Conservation (phyloP, 2,113 vertebrate species). For the Amia ocellicauda region DNA sequence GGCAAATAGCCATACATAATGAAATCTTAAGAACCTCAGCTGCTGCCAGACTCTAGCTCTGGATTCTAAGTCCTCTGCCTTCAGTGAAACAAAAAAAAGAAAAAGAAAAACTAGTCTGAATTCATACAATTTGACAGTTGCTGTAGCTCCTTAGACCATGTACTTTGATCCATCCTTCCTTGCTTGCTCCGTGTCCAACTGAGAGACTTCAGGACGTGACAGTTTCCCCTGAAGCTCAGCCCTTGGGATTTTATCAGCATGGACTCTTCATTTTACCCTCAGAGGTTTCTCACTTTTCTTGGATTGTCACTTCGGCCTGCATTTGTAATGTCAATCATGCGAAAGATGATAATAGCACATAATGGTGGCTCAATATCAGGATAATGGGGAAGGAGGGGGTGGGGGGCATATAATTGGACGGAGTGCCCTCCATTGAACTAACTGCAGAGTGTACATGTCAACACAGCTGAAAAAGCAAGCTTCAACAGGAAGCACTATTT, state of each 20-base stretch:
- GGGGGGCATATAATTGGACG: too few species aligned
- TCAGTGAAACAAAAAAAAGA: too few species aligned
- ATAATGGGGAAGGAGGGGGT: not conserved
- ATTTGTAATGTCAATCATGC: slow-evolving; percentile 13
- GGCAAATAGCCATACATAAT: too few species aligned
- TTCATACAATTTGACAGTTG: slow-evolving; percentile 3
- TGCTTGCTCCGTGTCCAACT: not conserved
- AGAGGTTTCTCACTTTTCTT: not conserved
- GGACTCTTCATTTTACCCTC: slow-evolving; percentile 13
- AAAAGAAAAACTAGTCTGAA: not conserved
- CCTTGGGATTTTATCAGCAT: slow-evolving; percentile 10
- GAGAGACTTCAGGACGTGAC: slow-evolving; percentile 11
- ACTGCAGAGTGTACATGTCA: too few species aligned
- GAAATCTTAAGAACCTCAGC: not conserved
- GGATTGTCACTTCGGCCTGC: slow-evolving; percentile 7
- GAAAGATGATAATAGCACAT: slow-evolving; percentile 18
- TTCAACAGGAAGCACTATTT: too few species aligned
- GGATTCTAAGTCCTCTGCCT: too few species aligned
- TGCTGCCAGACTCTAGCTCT: not conserved
- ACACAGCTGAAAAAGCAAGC: too few species aligned
- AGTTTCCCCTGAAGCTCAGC: not conserved
- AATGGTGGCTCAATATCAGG: slow-evolving; percentile 25
- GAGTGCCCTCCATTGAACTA: too few species aligned
- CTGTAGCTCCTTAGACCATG: not conserved
- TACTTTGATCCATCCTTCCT: not conserved